These are phyloP conservation scores for Vidua macroura DNA, from an alignment of 2,113 vertebrate genomes.

Conservation along the genomic window DNA sequence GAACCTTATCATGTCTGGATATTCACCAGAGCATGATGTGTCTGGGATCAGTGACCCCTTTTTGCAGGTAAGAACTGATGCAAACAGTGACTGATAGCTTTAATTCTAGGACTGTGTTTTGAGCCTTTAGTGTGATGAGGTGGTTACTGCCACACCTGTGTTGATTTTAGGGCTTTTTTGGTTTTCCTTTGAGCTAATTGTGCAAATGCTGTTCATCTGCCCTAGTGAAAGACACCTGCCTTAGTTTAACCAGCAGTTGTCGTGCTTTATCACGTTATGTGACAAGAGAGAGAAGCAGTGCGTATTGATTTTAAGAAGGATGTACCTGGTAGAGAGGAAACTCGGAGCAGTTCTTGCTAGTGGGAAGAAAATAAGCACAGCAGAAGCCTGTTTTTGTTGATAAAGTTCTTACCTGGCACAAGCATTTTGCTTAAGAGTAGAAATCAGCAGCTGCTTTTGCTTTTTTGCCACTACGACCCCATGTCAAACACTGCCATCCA, in stretches of 20 bases:
- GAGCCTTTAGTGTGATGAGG: not conserved
- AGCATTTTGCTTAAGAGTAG: not conserved
- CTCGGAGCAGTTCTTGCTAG: not conserved
- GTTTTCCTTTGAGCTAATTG: not conserved
- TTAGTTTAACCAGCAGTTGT: not conserved
- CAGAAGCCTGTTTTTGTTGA: not conserved
- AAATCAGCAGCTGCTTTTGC: not conserved
- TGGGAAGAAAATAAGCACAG: not conserved
- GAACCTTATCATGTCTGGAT: constrained; percentile 99
- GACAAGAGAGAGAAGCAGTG: not conserved
- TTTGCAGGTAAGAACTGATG: constrained; percentile 86
- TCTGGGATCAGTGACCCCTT: constrained; percentile 99
- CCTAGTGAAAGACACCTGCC: not conserved
- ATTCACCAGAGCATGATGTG: constrained; percentile 98
- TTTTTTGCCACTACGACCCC: not conserved
- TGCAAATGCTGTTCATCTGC: not conserved
- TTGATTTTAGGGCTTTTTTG: not conserved
- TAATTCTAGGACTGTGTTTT: not conserved
- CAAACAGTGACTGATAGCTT: not conserved
- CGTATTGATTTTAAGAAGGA: not conserved
- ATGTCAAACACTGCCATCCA: not conserved
- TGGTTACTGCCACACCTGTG: not conserved
- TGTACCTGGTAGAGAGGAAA: not conserved
- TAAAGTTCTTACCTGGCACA: not conserved
- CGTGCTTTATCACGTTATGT: not conserved